Conservation (phyloP, 2,888 invertebrate genomes). For the Netelia inedita region DNA sequence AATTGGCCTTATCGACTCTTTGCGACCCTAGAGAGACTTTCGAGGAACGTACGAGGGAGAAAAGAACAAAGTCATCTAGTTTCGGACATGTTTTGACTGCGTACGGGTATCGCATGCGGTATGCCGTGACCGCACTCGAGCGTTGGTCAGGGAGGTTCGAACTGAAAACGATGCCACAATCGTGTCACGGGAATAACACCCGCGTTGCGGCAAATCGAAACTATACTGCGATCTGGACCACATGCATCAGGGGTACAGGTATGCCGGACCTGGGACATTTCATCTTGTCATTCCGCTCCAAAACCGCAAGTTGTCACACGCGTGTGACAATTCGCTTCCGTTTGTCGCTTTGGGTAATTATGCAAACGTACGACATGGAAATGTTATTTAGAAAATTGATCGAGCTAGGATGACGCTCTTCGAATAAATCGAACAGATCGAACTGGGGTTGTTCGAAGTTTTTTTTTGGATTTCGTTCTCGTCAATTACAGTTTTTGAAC, state of each 20-base stretch:
- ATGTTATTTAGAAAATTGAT: not conserved
- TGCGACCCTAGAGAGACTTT: not conserved
- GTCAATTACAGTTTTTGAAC: too few relatives aligned
- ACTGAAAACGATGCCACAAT: conserved; percentile 46
- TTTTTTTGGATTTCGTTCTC: too few relatives aligned
- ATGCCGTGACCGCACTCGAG: conserved; percentile 32
- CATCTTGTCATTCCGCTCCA: conserved; percentile 45
- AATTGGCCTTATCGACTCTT: not conserved
- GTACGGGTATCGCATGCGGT: conserved; percentile 18
- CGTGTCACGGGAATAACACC: conserved; percentile 47
- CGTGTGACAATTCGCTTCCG: conserved; percentile 44
- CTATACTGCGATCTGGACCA: conserved; percentile 13
- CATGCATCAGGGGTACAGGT: conserved; percentile 31
- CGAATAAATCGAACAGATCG: not conserved
- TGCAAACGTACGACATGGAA: not conserved
- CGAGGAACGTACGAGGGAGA: not conserved
- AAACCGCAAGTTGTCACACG: conserved; percentile 54
- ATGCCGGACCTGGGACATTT: conserved; percentile 24
- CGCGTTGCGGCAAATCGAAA: conserved; percentile 33
- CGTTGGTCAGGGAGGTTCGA: conserved; percentile 41
- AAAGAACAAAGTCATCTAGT: conserved; percentile 14
- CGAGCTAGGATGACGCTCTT: not conserved
- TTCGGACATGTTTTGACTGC: conserved; percentile 1
- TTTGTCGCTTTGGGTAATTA: conserved; percentile 28
- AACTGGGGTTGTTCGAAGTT: not conserved